Evolutionary conservation across 2,113 vertebrate genomes (phyloP).

Genomic region (Caloenas nicobarica): DNA sequence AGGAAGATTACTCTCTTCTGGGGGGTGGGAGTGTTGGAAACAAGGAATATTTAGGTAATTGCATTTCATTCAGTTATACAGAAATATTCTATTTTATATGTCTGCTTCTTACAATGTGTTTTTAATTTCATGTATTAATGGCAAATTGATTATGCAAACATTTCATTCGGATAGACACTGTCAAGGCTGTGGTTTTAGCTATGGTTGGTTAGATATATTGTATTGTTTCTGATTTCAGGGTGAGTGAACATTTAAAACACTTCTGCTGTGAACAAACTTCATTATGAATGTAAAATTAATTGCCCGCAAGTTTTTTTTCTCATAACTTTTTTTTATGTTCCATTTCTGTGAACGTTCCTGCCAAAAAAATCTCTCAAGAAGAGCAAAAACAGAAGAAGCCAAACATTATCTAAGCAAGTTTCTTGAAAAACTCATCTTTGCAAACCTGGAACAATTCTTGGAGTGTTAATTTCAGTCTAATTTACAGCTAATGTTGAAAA

Average conservation of each 20-base stretch:
- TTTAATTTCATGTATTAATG: not conserved
- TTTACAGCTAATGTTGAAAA: not conserved
- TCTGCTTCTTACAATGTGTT: not conserved
- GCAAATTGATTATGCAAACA: not conserved
- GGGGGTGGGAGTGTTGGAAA: accelerated
- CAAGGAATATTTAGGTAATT: not conserved
- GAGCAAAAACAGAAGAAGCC: not conserved
- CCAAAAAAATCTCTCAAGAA: not conserved
- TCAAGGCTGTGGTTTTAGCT: not conserved
- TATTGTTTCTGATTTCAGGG: not conserved
- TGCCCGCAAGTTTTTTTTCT: not conserved
- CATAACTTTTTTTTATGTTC: not conserved
- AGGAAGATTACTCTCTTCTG: not conserved
- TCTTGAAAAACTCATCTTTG: not conserved
- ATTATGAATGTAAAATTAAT: conserved; percentile 6
- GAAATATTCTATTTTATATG: not conserved
- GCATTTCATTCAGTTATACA: not conserved
- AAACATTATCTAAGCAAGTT: not conserved
- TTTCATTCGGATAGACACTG: not conserved
- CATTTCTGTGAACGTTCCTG: not conserved
- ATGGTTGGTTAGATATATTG: not conserved
- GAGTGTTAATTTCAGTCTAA: not conserved
- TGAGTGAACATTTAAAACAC: not conserved
- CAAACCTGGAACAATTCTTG: not conserved
- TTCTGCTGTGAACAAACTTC: not conserved